phyloP scores from a whole-genome alignment of 2,888 invertebrate species.

The Cantharis lateralis region DNA sequence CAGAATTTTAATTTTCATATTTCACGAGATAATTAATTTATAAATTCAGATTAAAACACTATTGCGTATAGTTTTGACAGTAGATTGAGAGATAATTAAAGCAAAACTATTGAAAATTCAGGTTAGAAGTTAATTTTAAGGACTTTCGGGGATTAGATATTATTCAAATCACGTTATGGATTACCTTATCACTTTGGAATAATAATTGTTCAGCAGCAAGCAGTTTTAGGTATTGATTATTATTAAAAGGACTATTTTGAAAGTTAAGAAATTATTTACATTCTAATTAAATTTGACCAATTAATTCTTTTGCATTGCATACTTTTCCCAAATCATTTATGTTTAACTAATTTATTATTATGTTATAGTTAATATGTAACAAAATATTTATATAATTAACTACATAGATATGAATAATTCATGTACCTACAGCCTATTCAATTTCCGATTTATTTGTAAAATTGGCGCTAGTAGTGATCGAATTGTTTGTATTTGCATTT shows the following conservation, averaged over 20 bases:
- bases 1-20: not conserved
- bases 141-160: constrained; percentile 2
- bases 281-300: not conserved
- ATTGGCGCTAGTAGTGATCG: constrained; percentile 12
- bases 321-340: not conserved
- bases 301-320: not conserved
- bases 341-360: not conserved
- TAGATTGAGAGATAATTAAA: constrained; percentile 5
- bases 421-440: constrained; percentile 16
- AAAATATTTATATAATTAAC: constrained; percentile 3
- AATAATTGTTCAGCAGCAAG: constrained; percentile 8
- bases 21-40: not conserved
- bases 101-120: constrained; percentile 4
- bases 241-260: not conserved
- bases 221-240: constrained; percentile 6
- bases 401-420: constrained; percentile 19
- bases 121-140: constrained; percentile 7
- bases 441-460: constrained; percentile 22
- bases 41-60: not conserved
- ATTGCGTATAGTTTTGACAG: constrained; percentile 2
- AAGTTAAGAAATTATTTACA: not conserved
- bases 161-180: constrained; percentile 13
- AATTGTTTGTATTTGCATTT: constrained; percentile 25
- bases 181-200: constrained; percentile 14
- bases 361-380: not conserved